Conservation (phyloP, 2,888 invertebrate genomes). For the Dysmachus trigonus region DNA sequence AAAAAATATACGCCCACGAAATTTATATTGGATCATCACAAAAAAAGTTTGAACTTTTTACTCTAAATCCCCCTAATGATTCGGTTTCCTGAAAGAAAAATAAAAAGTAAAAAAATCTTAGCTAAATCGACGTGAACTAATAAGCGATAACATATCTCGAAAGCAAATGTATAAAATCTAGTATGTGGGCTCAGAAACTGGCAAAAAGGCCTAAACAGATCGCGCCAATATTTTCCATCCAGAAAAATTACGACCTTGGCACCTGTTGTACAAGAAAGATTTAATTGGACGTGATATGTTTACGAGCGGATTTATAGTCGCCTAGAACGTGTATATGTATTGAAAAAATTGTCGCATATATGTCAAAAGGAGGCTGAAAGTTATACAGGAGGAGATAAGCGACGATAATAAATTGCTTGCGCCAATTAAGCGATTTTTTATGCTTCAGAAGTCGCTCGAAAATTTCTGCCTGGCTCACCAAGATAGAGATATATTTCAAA, state of each 20-base stretch:
- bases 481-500: background rate
- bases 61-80: background rate
- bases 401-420: background rate
- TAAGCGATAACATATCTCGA: background rate
- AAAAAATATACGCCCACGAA: conserved; percentile 1
- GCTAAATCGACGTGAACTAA: background rate
- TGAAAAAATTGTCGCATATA: background rate
- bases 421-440: background rate
- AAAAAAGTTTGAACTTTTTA: background rate
- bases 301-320: background rate
- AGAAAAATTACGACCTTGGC: conserved; percentile 5
- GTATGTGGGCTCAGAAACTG: background rate
- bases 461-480: background rate
- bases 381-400: background rate
- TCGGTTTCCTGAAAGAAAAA: no score
- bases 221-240: background rate
- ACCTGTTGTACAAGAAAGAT: background rate
- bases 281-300: conserved; percentile 18
- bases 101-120: background rate
- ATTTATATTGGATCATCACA: background rate
- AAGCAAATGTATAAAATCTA: background rate
- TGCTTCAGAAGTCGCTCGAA: background rate
- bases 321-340: background rate
- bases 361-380: background rate
- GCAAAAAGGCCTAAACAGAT: background rate